phyloP scores from a whole-genome alignment of 1,140 invertebrate species.

The Musca vetustissima region DNA sequence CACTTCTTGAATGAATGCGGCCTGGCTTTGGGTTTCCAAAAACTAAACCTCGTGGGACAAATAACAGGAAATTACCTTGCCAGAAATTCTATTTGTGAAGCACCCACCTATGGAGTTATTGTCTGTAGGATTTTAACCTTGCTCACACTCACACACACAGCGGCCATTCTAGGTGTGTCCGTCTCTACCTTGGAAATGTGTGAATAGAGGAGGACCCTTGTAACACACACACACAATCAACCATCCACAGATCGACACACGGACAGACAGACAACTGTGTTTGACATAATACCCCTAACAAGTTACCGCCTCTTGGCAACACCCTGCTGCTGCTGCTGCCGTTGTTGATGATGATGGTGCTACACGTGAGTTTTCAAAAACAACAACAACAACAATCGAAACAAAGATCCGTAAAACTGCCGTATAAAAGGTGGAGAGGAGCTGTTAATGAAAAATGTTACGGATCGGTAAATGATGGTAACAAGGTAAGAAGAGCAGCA shows the following conservation, averaged over 20 bases:
- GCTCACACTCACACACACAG: too few species aligned
- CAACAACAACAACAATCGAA: too few species aligned
- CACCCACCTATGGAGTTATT: slow-evolving; percentile 2
- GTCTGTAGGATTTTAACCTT: too few species aligned
- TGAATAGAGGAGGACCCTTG: slow-evolving; percentile 14
- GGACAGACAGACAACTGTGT: too few species aligned
- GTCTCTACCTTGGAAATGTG: background rate
- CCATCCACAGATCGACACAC: too few species aligned
- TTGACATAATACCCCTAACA: slow-evolving; percentile 21
- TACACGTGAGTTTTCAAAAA: too few species aligned
- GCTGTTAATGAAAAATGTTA: background rate
- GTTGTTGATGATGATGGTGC: too few species aligned
- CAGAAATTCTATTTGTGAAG: background rate
- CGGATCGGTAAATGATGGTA: slow-evolving; percentile 15
- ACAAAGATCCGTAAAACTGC: background rate
- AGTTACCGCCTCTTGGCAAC: slow-evolving; percentile 10
- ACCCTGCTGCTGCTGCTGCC: background rate
- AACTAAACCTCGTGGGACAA: background rate
- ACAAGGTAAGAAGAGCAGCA: slow-evolving; percentile 7
- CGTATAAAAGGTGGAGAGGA: background rate
- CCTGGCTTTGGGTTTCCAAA: background rate
- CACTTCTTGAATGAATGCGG: background rate
- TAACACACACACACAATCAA: background rate
- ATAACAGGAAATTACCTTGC: slow-evolving; percentile 7
- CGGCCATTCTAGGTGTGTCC: too few species aligned